phyloP scores from a whole-genome alignment of 2,797 vertebrate species.

The Stomatorhinus walkeri region DNA sequence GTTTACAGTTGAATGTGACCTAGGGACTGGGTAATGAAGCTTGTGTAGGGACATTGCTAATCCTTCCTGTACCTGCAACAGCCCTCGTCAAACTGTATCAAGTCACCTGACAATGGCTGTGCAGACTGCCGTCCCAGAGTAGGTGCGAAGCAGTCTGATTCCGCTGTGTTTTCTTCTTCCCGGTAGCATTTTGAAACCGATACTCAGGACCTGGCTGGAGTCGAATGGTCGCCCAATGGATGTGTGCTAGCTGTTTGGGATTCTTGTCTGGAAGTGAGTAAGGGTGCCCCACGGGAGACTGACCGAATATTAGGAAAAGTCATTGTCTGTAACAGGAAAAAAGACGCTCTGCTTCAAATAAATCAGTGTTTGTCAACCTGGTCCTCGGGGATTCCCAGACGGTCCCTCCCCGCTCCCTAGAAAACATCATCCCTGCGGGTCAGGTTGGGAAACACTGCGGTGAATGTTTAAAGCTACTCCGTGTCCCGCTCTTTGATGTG shows the following conservation, averaged over 20 bases:
- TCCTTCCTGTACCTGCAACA: neutral
- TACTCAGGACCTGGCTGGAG: conserved; percentile 83
- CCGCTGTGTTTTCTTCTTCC: neutral
- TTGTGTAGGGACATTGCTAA: neutral
- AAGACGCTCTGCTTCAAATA: no score
- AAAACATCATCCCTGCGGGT: neutral
- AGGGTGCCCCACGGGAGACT: neutral
- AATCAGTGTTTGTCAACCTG: neutral
- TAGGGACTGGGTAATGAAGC: no score
- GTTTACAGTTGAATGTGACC: neutral
- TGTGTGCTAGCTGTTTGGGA: conserved; percentile 92
- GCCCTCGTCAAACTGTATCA: neutral
- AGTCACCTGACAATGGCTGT: neutral
- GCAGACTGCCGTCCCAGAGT: neutral
- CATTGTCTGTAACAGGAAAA: neutral
- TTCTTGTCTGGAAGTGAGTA: conserved; percentile 79
- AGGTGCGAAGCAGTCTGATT: neutral
- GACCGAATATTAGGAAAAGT: neutral
- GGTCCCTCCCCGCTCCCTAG: neutral
- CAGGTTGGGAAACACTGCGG: neutral
- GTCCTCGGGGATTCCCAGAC: neutral
- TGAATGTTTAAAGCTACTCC: neutral
- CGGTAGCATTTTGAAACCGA: conserved; percentile 88
- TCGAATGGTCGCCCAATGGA: conserved; percentile 93
- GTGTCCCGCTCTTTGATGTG: neutral